Evolutionary conservation across 2,888 invertebrate species (phyloP).

Genomic region (Thysanoteuthis rhombus): DNA sequence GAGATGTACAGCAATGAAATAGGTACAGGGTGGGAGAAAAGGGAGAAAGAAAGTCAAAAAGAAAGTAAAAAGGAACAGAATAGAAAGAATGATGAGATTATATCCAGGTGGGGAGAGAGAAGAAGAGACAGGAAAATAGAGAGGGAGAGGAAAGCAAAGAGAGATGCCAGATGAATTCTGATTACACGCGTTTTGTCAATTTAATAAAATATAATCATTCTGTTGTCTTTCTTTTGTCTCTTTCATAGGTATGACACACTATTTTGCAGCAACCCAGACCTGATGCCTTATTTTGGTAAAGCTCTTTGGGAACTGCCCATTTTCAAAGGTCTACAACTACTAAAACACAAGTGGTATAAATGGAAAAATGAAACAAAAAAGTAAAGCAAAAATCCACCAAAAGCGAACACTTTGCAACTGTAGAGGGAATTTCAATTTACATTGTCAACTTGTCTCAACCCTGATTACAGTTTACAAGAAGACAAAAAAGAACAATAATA

Average conservation of each 20-base stretch:
- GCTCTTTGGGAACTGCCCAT: background rate
- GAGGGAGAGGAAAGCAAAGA: too few species aligned
- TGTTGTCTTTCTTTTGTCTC: background rate
- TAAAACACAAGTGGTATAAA: background rate
- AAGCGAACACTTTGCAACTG: background rate
- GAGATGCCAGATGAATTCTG: too few species aligned
- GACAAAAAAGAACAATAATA: background rate
- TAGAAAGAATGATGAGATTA: too few species aligned
- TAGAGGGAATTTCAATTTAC: background rate
- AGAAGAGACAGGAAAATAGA: too few species aligned
- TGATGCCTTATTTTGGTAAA: background rate
- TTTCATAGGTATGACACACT: background rate
- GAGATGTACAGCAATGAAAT: too few species aligned
- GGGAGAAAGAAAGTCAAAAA: too few species aligned
- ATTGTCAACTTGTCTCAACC: background rate
- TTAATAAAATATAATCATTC: background rate
- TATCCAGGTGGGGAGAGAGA: too few species aligned
- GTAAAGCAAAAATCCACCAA: background rate
- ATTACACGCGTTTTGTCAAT: background rate
- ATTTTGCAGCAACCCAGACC: background rate
- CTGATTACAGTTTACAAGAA: background rate
- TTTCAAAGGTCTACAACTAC: conserved; percentile 12
- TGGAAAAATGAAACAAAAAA: background rate
- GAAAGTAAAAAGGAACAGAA: too few species aligned
- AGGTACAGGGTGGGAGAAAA: too few species aligned